Base-by-base conservation (phyloP, 2,797 vertebrate species). In the Scolopax rusticola region DNA sequence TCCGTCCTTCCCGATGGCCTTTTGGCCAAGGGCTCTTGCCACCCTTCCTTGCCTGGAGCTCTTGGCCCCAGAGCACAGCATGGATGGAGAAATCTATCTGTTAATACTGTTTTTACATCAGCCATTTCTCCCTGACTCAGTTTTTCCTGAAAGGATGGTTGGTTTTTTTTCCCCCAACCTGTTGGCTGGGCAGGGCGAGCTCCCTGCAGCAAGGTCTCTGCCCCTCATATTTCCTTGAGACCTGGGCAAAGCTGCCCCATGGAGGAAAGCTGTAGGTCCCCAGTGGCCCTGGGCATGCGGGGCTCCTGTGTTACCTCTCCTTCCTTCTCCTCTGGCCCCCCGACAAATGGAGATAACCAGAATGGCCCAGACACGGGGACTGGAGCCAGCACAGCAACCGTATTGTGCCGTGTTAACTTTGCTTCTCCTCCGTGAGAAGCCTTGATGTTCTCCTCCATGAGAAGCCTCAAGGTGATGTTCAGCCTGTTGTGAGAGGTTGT, bases 101-200 rank as follows among this genome's bases (percentile, higher is more conserved):
- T 48, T 40, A 1, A 4, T n/a, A 12, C 0, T 0, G 2, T 60
- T 85, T 76, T 53, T 16, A 19, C 41, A 25, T 33, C 36, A 12
- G 2, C 25, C 47, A 25, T 27, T 67, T 91, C 54, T 65, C 47
- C 16, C 56, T 80, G 60, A 45, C 4, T n/a, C n/a, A 41, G 17
- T 36, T 81, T 88, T 88, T 48, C 54, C 41, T 41, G 15, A 41
- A 41, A 41, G 41, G 41, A 41, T 41, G 41, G 41, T 41, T 41
- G 41, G 41, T 18, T 30, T 53, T 53, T 21, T 54, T 93, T 11
- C 43, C 17, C 36, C 54, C 5, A 1, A 7, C 12, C n/a, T n/a
- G 57, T 14, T 78, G 45, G 17, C 61, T 60, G 73, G 68, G 56
- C 41, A 11, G 64, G 33, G 69, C 6, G 21, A 25, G 23, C 18